These are phyloP conservation scores for Erythrocercus mccallii DNA, from an alignment of 2,113 vertebrate species.

Conservation along the genomic window DNA sequence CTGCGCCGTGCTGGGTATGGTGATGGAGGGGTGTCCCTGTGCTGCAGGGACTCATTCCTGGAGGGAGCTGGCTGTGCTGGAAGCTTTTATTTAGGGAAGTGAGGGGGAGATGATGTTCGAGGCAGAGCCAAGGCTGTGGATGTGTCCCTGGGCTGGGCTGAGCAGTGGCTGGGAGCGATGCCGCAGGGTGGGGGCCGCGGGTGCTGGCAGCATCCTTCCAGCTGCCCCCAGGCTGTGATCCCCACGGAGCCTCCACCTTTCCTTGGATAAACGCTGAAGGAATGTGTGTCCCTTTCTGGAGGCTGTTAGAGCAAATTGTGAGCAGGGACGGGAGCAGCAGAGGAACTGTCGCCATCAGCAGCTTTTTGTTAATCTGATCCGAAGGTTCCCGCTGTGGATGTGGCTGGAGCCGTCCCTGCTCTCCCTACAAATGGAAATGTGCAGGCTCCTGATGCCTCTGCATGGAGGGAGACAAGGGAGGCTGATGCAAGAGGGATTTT, in stretches of 20 bases:
- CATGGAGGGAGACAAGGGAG: background rate
- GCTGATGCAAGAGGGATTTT: accelerated
- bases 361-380: background rate
- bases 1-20: too few relatives aligned
- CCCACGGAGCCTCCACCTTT: background rate
- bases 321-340: background rate
- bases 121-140: background rate
- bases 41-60: background rate
- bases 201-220: background rate
- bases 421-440: background rate
- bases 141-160: background rate
- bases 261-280: background rate
- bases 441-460: background rate
- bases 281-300: background rate
- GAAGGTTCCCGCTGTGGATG: background rate
- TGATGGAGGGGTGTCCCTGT: background rate
- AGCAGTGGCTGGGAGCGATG: background rate
- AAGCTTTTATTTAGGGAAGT: background rate
- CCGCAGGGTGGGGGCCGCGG: accelerated
- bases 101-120: background rate
- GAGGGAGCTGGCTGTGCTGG: accelerated
- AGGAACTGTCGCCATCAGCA: background rate
- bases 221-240: background rate
- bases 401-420: background rate
- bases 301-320: background rate